Evolutionary conservation across 2,888 invertebrate genomes (phyloP).

Genomic region (Lithophane leautieri): DNA sequence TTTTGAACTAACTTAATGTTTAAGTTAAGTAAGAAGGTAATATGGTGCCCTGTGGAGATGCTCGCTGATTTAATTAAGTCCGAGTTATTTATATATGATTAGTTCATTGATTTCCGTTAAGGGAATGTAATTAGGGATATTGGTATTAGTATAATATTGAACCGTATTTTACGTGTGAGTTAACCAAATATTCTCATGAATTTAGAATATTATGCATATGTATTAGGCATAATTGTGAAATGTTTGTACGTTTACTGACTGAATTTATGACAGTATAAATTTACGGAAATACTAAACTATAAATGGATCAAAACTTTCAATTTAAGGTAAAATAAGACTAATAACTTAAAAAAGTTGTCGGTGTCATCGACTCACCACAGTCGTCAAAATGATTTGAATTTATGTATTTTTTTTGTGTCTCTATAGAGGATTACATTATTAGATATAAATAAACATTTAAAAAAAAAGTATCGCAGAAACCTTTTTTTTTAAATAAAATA

Average conservation of each 20-base stretch:
- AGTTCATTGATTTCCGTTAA: slow-evolving; percentile 19
- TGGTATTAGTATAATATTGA: neutral
- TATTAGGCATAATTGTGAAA: slow-evolving; percentile 5
- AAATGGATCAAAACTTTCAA: neutral
- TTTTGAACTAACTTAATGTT: slow-evolving; percentile 58
- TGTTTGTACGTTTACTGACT: neutral
- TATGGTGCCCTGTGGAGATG: slow-evolving; percentile 54
- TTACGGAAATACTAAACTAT: slow-evolving; percentile 29
- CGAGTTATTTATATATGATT: slow-evolving; percentile 45
- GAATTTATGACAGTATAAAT: slow-evolving; percentile 1
- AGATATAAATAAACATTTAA: no score
- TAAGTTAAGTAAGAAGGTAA: slow-evolving; percentile 58
- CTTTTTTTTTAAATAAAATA: no score
- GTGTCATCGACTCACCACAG: no score
- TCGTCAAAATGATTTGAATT: no score
- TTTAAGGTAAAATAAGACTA: neutral
- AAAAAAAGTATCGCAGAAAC: no score
- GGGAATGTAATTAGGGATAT: slow-evolving; percentile 11
- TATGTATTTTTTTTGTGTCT: no score
- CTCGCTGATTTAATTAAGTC: slow-evolving; percentile 53
- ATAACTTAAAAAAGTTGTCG: neutral
- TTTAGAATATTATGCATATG: neutral
- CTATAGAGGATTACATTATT: no score
- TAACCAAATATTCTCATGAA: neutral
- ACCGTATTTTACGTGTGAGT: neutral